phyloP scores from a whole-genome alignment of 2,888 invertebrate species.

The Hypselothyrea guttata region DNA sequence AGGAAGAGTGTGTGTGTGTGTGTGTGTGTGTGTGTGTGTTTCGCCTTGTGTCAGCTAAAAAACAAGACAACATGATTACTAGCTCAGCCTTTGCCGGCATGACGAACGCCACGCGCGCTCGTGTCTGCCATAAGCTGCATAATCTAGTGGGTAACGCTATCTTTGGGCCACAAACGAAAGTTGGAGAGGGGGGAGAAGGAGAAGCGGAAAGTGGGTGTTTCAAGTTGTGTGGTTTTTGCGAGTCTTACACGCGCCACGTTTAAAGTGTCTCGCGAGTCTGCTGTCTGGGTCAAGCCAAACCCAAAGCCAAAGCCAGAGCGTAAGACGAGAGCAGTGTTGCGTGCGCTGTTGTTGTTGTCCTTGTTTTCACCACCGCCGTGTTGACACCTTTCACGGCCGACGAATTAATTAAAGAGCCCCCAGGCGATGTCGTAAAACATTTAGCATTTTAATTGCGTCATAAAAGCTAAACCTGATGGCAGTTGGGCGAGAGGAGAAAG shows the following conservation, averaged over 20 bases:
- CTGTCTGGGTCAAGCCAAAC: conserved; percentile 68
- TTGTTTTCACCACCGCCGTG: conserved; percentile 48
- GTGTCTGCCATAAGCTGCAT: conserved; percentile 41
- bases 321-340: conserved; percentile 5
- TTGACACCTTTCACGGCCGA: conserved; percentile 73
- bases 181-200: not conserved
- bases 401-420: conserved; percentile 69
- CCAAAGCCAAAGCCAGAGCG: conserved; percentile 39
- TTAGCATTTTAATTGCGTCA: conserved; percentile 73
- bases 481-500: too few species aligned
- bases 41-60: conserved; percentile 65
- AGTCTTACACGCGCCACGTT: conserved; percentile 32
- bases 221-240: not conserved
- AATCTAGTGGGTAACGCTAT: conserved; percentile 31
- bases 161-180: too few species aligned
- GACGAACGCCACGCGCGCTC: conserved; percentile 26
- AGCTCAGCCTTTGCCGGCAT: conserved; percentile 29
- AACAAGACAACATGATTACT: conserved; percentile 57
- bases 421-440: conserved; percentile 63
- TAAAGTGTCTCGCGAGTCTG: conserved; percentile 41
- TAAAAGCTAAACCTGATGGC: conserved; percentile 38
- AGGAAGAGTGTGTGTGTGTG: conserved; percentile 17
- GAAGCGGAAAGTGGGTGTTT: not conserved
- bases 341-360: conserved; percentile 34
- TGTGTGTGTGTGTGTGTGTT: conserved; percentile 34